Base-by-base conservation (phyloP, 1,140 invertebrate genomes). In the Nixonia krombeini region DNA sequence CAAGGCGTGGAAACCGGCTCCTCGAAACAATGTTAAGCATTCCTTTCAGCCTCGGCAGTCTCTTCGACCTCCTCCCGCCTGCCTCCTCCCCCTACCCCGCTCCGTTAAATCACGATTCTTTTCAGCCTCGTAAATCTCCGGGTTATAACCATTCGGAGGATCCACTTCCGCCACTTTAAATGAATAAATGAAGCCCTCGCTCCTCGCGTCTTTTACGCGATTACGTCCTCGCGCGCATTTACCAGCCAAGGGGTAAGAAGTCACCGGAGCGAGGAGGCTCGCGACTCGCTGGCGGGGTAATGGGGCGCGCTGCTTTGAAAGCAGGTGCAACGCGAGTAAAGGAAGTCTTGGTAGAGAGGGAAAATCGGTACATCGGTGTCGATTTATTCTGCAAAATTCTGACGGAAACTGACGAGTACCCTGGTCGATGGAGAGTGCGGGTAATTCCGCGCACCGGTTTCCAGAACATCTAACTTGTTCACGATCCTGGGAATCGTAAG, bases 1-100 rank as follows among this genome's bases (percentile, higher is more conserved):
- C 37, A 18, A 29, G 29, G 37, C 18, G 51, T 40, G 40, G 46
- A 51, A 67, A 56, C 28, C n/a, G 31, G 57, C 56, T 51, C 56
- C 65, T 61, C 47, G 57, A 63, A 68, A 63, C 65, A 68, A 53
- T 53, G 53, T 58, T 44, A 56, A 61, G 62, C 65, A 62, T 62
- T 68, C 53, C 49, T 62, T 62, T 62, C 57, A 42, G 40, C 1
- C 40, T 42, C 12, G 40, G 18, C 21, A 25, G 18, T 25, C 40
- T 42, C 18, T 18, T 40, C 12, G 37, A 40, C 37, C 18, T 16
- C 6, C 16, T 10, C 4, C 15, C 38, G 9, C n/a, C n/a, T n/a
- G n/a, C n/a, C n/a, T n/a, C n/a, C n/a, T n/a, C 2, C 21, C 13
- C 2, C n/a, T 13, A 12, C 13, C 12, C 40, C 12, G 8, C 23